Evolutionary conservation across 2,113 vertebrate genomes (phyloP).

Genomic region (Lophura nycthemera): DNA sequence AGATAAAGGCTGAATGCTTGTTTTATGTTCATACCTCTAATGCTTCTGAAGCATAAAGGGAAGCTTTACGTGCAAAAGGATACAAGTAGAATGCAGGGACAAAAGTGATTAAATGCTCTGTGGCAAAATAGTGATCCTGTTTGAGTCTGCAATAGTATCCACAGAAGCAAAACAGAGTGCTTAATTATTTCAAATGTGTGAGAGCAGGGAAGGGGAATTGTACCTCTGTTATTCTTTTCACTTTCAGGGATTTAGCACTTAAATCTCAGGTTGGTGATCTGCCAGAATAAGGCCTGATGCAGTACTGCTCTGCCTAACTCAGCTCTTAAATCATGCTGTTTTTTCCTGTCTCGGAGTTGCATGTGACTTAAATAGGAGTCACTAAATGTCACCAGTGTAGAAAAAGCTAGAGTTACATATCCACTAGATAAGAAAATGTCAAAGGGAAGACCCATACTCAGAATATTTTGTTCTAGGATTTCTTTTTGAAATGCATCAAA

Average conservation of each 20-base stretch:
- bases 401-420: background rate
- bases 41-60: background rate
- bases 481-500: too few species aligned
- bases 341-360: background rate
- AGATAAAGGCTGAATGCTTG: background rate
- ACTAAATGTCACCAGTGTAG: constrained; percentile 1
- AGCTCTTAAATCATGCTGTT: background rate
- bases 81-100: background rate
- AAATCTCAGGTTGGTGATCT: background rate
- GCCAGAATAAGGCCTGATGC: background rate
- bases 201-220: background rate
- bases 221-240: rapidly evolving
- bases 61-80: background rate
- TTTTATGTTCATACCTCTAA: background rate
- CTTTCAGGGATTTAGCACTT: background rate
- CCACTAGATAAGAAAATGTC: background rate
- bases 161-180: background rate
- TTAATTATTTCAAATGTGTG: background rate
- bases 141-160: background rate
- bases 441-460: background rate
- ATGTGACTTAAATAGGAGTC: background rate
- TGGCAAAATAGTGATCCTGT: background rate
- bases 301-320: background rate
- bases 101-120: background rate
- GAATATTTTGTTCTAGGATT: background rate